phyloP scores from a whole-genome alignment of 2,113 vertebrate species.

The Mus spicilegus region DNA sequence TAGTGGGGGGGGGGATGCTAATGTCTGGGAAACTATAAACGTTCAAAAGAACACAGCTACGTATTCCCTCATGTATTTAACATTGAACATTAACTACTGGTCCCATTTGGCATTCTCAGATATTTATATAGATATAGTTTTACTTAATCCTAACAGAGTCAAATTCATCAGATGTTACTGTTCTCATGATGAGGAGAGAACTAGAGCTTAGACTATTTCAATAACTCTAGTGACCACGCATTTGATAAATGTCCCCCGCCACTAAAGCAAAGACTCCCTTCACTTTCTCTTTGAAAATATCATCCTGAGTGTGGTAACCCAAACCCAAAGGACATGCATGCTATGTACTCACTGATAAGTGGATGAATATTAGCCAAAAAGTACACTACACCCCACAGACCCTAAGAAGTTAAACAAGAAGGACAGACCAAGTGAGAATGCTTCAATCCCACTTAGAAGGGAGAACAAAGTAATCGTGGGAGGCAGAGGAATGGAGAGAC shows the following conservation, averaged over 20 bases:
- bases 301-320: too few species aligned
- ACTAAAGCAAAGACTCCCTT: neutral
- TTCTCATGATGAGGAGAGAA: neutral
- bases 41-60: neutral
- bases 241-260: neutral
- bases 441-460: too few species aligned
- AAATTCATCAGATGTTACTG: neutral
- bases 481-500: too few species aligned
- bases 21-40: too few species aligned
- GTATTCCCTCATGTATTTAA: neutral
- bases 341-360: too few species aligned
- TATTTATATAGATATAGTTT: neutral
- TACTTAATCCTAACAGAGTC: neutral
- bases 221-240: neutral
- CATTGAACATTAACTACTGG: neutral
- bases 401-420: too few species aligned
- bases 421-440: too few species aligned
- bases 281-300: neutral
- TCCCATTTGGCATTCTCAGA: neutral
- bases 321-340: neutral
- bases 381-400: too few species aligned
- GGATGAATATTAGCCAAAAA: too few species aligned
- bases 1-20: neutral
- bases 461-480: too few species aligned
- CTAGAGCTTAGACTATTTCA: neutral